Base-by-base conservation (phyloP, 2,888 invertebrate genomes). In the Esperia sulphurella region DNA sequence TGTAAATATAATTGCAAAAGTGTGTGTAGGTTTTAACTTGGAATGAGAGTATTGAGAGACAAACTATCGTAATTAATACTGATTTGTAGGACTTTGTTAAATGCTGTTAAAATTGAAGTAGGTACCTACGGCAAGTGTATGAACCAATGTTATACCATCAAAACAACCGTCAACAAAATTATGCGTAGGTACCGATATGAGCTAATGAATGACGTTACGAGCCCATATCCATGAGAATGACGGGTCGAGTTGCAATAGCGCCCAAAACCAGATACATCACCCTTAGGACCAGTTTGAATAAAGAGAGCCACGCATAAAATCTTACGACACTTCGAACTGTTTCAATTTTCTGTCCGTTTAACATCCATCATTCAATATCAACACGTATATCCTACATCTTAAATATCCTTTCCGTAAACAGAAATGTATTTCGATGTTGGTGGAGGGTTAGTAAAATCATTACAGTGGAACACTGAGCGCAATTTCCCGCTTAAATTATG, bases 261-360 rank as follows among this genome's bases (percentile, higher is more conserved):
- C 71, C 75, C 77, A 82, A 86, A 84, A 85, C 84, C 86, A 75
- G 75, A 78, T 83, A 87, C 75, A 75, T 65, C 68, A 73, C 88
- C 87, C 88, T 59, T 51, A 80, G 85, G 88, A 76, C 73, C 71
- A 76, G 79, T 88, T 88, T 83, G 83, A 86, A 83, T 86, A 83
- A 85, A 80, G 78, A 79, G 77, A 69, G 73, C 64, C 67, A 66
- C 68, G 67, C 83, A 85, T 88, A 87, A 89, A 89, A 89, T 88
- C 87, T 89, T 87, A 89, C 79, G 88, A 85, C 79, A 74, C 69
- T 72, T 63, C 48, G 46, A 55, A 68, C 79, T 74, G 33, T 35
- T 14, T 14, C 8, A 43, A n/a, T 9, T 7, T 31, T 14, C 43
- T 50, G 53, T 14, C 48, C 12, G 12, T 33, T 12, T 42, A 41